Conservation (phyloP, 2,113 vertebrate species). For the Nematolebias whitei region DNA sequence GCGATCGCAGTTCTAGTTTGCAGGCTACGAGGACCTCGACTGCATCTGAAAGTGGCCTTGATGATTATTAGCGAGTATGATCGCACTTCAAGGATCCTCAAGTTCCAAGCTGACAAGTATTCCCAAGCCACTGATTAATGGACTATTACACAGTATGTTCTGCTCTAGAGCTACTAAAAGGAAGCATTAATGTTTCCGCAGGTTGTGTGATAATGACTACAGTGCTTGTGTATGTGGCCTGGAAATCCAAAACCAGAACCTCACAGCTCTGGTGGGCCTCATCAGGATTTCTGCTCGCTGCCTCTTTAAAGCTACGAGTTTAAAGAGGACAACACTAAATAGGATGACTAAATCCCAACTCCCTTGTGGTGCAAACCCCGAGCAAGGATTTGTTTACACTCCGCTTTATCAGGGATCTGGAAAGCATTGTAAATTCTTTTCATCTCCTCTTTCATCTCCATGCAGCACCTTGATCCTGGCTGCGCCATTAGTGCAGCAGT, state of each 20-base stretch:
- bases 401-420: conserved; percentile 71
- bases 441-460: conserved; percentile 73
- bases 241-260: conserved; percentile 36
- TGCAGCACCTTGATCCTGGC: conserved; percentile 66
- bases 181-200: conserved; percentile 42
- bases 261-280: conserved; percentile 50
- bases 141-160: conserved; percentile 58
- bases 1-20: conserved; percentile 11
- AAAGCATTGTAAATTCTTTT: conserved; percentile 67
- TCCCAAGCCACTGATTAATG: conserved; percentile 61
- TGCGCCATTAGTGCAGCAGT: conserved; percentile 59
- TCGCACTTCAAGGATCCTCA: conserved; percentile 65
- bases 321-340: conserved; percentile 59
- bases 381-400: conserved; percentile 70
- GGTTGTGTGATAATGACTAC: conserved; percentile 51
- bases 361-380: conserved; percentile 54
- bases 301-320: conserved; percentile 43
- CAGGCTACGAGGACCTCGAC: conserved; percentile 18
- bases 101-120: conserved; percentile 41
- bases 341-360: conserved; percentile 61
- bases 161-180: conserved; percentile 48
- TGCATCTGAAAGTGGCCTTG: conserved; percentile 38
- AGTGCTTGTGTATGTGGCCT: conserved; percentile 4
- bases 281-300: conserved; percentile 49
- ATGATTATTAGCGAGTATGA: conserved; percentile 59